phyloP scores from a whole-genome alignment of 2,797 vertebrate genomes.

The Tokudaia tokunoshimensis region DNA sequence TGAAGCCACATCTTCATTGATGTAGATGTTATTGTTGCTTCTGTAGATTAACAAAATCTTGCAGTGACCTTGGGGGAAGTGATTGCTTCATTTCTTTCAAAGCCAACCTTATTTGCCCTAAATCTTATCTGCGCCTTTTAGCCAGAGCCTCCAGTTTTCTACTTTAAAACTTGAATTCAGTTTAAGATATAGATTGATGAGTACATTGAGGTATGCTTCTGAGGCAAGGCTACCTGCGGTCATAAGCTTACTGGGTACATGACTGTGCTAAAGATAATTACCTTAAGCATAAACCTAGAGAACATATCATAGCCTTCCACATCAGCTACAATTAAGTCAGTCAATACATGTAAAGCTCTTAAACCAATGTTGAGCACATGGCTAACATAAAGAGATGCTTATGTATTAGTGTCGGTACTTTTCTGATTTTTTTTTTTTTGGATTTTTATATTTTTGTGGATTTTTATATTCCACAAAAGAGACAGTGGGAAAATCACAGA shows the following conservation, averaged over 20 bases:
- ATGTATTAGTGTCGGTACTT: neutral
- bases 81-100: conserved; percentile 1
- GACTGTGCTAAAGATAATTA: neutral
- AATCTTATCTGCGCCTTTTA: neutral
- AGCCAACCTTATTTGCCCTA: neutral
- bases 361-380: neutral
- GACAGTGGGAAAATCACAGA: conserved; percentile 32
- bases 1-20: neutral
- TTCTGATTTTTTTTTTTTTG: neutral
- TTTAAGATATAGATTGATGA: neutral
- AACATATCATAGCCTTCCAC: neutral
- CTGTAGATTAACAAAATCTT: neutral
- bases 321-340: neutral
- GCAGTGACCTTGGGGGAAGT: neutral
- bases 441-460: neutral
- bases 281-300: neutral
- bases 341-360: neutral
- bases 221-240: neutral
- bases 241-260: neutral
- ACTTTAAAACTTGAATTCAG: conserved; percentile 43
- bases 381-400: neutral
- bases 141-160: neutral
- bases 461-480: neutral
- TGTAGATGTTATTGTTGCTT: neutral
- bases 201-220: neutral